Base-by-base conservation (phyloP, 2,888 invertebrate genomes). In the Tachina lurida region DNA sequence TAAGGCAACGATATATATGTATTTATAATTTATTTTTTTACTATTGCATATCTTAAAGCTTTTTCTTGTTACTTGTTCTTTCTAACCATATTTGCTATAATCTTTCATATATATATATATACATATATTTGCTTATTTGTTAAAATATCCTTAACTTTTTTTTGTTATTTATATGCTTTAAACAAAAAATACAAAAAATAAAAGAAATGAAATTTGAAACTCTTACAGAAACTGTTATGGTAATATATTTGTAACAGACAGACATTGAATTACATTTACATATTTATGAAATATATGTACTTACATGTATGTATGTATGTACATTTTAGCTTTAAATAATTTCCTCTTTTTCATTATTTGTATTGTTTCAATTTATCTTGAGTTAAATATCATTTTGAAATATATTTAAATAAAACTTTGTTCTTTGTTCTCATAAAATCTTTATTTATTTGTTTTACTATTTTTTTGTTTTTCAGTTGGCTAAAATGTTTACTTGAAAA, bases 341-440 rank as follows among this genome's bases (percentile, higher is more conserved):
- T 65, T 73, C 31, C 74, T 70, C 31, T 70, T 70, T 68, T 80
- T 84, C 54, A 73, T 82, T 77, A 77, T 75, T 81, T 75, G 81
- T 81, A 71, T 75, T 84, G 81, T 84, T 86, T 77, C 78, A 67
- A 68, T 78, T 62, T 71, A 83, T 49, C 71, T 71, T 78, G 65
- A 73, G 73, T 73, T 77, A 39, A 73, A 67, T 77, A 67, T 73
- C 58, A 45, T 52, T 80, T 78, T 84, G 79, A 83, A 86, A 82
- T 74, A 84, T 86, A 88, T 86, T 86, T 82, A 83, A 88, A 91
- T 91, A 91, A 91, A 91, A 90, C 89, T 90, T 88, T 91, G 91
- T 91, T 91, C 87, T 89, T 88, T 90, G 91, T 91, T 91, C 83
- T 88, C 78, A 88, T 89, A 87, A 76, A 87, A 89, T 88, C 89